These are phyloP conservation scores for Proterorhinus semilunaris DNA, from an alignment of 2,113 vertebrate species.

Conservation along the genomic window DNA sequence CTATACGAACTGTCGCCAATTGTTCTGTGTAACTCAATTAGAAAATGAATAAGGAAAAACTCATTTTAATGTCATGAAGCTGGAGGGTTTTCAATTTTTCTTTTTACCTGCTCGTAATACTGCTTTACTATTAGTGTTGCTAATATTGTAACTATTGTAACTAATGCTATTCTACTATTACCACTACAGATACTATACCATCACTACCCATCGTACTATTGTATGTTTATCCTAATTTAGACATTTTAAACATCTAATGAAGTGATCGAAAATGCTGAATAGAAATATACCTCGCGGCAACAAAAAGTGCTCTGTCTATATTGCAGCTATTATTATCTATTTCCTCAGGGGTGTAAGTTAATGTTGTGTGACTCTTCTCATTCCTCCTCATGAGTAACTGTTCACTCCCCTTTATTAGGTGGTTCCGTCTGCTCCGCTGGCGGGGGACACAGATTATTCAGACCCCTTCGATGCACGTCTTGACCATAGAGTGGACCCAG, in stretches of 20 bases:
- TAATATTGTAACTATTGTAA: too few species aligned
- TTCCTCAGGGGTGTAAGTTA: not conserved
- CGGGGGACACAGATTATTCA: slow-evolving; percentile 85
- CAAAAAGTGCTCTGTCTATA: not conserved
- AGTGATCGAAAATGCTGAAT: not conserved
- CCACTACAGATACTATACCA: not conserved
- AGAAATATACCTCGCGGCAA: slow-evolving; percentile 4
- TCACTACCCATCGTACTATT: not conserved
- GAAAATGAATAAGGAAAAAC: too few species aligned
- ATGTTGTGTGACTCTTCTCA: not conserved
- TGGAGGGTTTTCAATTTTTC: too few species aligned
- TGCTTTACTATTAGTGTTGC: too few species aligned
- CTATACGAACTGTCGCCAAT: too few species aligned
- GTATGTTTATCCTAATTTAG: too few species aligned
- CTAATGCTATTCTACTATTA: too few species aligned
- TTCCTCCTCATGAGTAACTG: not conserved
- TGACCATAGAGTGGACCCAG: slow-evolving; percentile 69
- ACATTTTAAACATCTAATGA: too few species aligned
- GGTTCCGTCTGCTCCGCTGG: slow-evolving; percentile 69
- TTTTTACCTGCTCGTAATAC: too few species aligned
- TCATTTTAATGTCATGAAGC: too few species aligned
- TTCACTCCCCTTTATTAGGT: slow-evolving; percentile 65
- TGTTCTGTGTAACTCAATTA: too few species aligned
- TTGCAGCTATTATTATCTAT: not conserved
- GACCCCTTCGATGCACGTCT: slow-evolving; percentile 92